phyloP scores from a whole-genome alignment of 2,888 invertebrate species.

The Dasysyrphus tricinctus region DNA sequence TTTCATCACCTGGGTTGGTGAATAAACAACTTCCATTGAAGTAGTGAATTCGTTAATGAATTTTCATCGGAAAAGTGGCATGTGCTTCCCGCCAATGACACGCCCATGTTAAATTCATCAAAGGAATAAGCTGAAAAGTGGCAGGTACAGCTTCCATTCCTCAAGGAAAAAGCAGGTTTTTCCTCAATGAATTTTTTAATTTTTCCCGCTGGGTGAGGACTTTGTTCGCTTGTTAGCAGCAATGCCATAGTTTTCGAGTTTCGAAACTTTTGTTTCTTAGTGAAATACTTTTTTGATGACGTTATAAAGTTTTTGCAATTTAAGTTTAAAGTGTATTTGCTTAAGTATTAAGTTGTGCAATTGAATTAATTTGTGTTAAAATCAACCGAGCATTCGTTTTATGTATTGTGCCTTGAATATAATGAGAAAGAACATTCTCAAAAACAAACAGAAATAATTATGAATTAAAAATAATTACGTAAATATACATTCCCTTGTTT shows the following conservation, averaged over 20 bases:
- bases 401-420: neutral
- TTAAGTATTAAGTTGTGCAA: neutral
- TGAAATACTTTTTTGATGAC: slow-evolving; percentile 25
- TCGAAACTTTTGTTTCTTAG: slow-evolving; percentile 32
- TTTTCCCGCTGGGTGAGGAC: no score
- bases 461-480: neutral
- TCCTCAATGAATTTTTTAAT: no score
- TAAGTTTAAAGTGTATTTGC: slow-evolving; percentile 21
- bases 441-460: neutral
- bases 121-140: no score
- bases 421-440: neutral
- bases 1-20: no score
- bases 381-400: neutral
- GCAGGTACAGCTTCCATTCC: no score
- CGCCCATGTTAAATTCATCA: no score
- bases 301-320: slow-evolving; percentile 25
- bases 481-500: no score
- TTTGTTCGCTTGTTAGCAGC: slow-evolving; percentile 16
- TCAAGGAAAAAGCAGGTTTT: no score
- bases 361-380: slow-evolving; percentile 2
- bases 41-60: no score
- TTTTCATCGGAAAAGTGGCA: no score
- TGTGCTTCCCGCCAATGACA: no score
- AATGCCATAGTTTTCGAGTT: slow-evolving; percentile 21
- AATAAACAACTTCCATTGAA: no score